Percentiles rank a stretch among this genome's conserved stretches.
Evolutionary conservation across 1,140 invertebrate species (phyloP).

Genomic region (Eriocheir sinensis): DNA sequence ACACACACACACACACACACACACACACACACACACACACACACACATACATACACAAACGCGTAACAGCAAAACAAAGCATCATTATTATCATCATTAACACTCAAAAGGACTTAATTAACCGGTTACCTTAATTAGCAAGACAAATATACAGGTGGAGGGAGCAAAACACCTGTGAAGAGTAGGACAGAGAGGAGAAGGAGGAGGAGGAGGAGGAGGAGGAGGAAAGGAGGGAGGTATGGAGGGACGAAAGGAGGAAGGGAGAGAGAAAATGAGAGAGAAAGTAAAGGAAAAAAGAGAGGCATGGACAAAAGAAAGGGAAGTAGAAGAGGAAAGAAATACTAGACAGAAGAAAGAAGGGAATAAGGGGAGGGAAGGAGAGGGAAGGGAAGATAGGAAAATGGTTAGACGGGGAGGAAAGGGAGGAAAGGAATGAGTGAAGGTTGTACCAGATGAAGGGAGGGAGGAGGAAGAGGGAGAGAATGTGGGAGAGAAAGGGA

Average conservation of each 20-base stretch:
- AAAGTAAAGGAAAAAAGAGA: too few species aligned
- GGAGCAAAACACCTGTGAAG: not conserved
- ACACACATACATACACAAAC: slow-evolving; percentile 2
- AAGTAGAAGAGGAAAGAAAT: too few species aligned
- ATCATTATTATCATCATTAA: not conserved
- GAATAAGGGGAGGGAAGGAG: not conserved
- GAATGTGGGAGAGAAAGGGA: not conserved
- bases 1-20: too few species aligned
- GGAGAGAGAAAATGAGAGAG: too few species aligned
- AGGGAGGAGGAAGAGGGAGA: not conserved
- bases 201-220: not conserved
- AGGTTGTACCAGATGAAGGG: too few species aligned
- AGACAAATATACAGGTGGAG: not conserved
- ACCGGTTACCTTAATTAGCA: not conserved
- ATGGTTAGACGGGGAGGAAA: not conserved
- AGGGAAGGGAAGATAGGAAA: too few species aligned
- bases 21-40: slow-evolving; percentile 22
- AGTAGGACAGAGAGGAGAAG: not conserved
- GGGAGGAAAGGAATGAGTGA: too few species aligned
- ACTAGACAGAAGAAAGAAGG: not conserved
- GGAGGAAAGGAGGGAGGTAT: too few species aligned
- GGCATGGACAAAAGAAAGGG: too few species aligned
- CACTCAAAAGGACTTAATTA: not conserved
- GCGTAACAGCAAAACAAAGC: not conserved
- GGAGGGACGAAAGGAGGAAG: too few species aligned